Base-by-base conservation (phyloP, 2,888 invertebrate species). In the Apodemia mormo region DNA sequence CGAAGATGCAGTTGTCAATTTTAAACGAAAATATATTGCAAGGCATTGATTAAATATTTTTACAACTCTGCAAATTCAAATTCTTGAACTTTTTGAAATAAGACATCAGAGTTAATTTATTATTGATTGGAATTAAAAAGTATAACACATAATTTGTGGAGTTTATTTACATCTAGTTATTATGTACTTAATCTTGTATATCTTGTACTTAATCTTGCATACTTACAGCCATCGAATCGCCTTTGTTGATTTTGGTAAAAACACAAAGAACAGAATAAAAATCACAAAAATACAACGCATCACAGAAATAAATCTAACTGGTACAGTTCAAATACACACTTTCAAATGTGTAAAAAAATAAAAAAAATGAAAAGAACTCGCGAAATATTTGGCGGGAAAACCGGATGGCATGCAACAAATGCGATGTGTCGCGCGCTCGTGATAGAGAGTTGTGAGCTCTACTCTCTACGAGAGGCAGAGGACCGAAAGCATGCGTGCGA, bases 201-300 rank as follows among this genome's bases (percentile, higher is more conserved):
- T 33, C 33, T 22, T 22, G 22, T 22, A 43, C 43, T 43, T 43
- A 43, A 65, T 68, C 54, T 64, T 14, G 65, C 68, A 75, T 89
- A 93, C 93, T 92, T 85, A 92, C 92, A 92, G 80, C 93, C 93
- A 93, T 86, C 92, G 89, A 81, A 93, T 92, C 78, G 89, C 92
- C 80, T 90, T 83, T 68, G 87, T 82, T 9, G 90, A 85, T 78
- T 84, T 85, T 73, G 89, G 88, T 76, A 92, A 85, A 87, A 92
- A 91, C 87, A 93, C 89, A 88, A 92, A 91, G 80, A 92, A 90
- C 79, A 90, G 87, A 89, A 91, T 81, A 72, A 84, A 83, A 83
- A 90, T 82, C 85, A 87, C 87, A 84, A 87, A 78, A 85, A 83
- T 88, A 83, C 79, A 87, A 82, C 90, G 92, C 92, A 92, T 92